phyloP scores from a whole-genome alignment of 2,888 invertebrate species.

The Spodoptera picta region DNA sequence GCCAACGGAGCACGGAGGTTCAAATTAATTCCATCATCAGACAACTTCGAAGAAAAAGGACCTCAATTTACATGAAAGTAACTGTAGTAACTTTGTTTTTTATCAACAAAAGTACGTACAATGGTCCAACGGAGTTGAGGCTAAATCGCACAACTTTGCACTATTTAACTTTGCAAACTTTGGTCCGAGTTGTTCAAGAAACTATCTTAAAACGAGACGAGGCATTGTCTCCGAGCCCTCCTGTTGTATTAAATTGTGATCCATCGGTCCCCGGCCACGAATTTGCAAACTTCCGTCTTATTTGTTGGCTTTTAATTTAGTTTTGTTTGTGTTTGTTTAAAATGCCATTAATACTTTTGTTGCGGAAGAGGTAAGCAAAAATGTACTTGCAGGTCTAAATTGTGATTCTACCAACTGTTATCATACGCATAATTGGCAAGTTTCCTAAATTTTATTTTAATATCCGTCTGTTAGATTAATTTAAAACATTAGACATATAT shows the following conservation, averaged over 20 bases:
- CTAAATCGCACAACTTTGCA: slow-evolving; percentile 78
- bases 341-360: no score
- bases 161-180: slow-evolving; percentile 79
- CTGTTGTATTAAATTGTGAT: slow-evolving; percentile 63
- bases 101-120: slow-evolving; percentile 64
- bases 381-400: no score
- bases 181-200: slow-evolving; percentile 63
- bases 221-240: slow-evolving; percentile 68
- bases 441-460: no score
- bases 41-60: slow-evolving; percentile 54
- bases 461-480: no score
- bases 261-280: slow-evolving; percentile 42
- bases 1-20: slow-evolving; percentile 6
- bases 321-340: slow-evolving; percentile 1
- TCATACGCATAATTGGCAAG: no score
- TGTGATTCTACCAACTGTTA: no score
- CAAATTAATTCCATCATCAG: slow-evolving; percentile 50
- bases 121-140: slow-evolving; percentile 72
- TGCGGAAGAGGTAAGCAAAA: no score
- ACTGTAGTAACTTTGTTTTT: slow-evolving; percentile 63
- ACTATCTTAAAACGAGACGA: slow-evolving; percentile 63
- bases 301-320: slow-evolving; percentile 56
- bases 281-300: slow-evolving; percentile 58
- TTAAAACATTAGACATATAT: no score
- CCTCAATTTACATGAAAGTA: slow-evolving; percentile 65